Evolutionary conservation across 2,888 invertebrate species (phyloP), one percentile per base, ranked within the genome.

Genomic region (Lucinisca nassula): DNA sequence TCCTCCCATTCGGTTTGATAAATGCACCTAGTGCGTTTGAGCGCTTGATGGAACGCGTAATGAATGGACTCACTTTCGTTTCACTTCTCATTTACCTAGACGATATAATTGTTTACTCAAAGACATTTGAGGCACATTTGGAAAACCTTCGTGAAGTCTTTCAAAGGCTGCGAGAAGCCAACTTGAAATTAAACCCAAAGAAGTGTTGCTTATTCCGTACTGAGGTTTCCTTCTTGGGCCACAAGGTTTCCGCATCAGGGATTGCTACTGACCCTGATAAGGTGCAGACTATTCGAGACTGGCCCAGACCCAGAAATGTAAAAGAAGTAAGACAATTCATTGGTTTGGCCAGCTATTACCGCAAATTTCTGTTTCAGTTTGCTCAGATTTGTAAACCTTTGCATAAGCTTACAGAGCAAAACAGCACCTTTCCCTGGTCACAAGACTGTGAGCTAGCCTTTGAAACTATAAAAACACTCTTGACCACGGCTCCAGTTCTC

Each of bases 11-110:
- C 45, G 85, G 82, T 6, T 30, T n/a, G n/a, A n/a, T n/a, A n/a
- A n/a, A n/a, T n/a, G n/a, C n/a, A n/a, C n/a, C n/a, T n/a, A n/a
- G n/a, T 83, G 14, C 84, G 83, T 76, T 82, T 78, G 24, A 67
- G 76, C 82, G 78, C 32, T 27, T 85, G 14, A 82, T 82, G 21
- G 85, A 77, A 70, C 35, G 40, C 24, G 73, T 74, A n/a, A 27
- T 76, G 24, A 30, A 3, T 58, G 80, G 87, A 35, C 27, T 89
- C 32, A 84, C 88, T n/a, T 91, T 89, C 85, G 84, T 91, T 55
- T 85, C 80, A 10, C 51, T 80, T 4, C 76, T 91, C 8, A 74
- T 90, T 14, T 92, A 92, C 76, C 35, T 92, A n/a, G 92, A 92
- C 76, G 92, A 91, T 49, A 84, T 91, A 0, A 58, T 91, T 21